These are phyloP conservation scores for Gavia stellata DNA, from an alignment of 2,113 vertebrate genomes.

Conservation along the genomic window DNA sequence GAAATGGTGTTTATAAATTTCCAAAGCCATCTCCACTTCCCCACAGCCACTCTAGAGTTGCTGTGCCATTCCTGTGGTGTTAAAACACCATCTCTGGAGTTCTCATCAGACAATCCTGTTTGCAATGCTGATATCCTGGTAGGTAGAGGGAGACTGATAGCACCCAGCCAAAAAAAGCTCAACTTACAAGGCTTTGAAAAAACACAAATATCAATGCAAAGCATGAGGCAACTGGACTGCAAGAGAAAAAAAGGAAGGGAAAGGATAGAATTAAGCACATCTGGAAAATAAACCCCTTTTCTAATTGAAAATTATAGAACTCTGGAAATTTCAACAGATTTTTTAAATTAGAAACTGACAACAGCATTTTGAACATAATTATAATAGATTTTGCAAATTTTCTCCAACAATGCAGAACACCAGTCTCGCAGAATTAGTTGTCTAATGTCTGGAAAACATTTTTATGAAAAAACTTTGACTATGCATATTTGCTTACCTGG, in stretches of 20 bases:
- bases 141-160: not conserved
- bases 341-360: not conserved
- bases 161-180: not conserved
- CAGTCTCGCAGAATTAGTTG: not conserved
- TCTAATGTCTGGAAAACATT: not conserved
- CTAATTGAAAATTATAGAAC: not conserved
- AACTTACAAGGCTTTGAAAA: not conserved
- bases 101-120: not conserved
- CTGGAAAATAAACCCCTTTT: not conserved
- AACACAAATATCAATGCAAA: not conserved
- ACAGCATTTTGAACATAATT: not conserved
- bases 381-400: not conserved
- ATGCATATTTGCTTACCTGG: not conserved
- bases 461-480: not conserved
- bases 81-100: not conserved
- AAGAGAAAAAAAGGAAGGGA: not conserved
- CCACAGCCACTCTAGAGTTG: not conserved
- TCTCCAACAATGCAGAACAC: not conserved
- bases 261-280: not conserved
- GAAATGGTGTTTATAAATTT: not conserved
- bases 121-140: not conserved
- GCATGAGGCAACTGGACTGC: not conserved
- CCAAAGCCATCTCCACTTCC: not conserved
- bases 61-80: not conserved
- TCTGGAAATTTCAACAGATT: not conserved